Conservation (phyloP, 2,113 vertebrate species). For the Protobothrops mucrosquamatus region DNA sequence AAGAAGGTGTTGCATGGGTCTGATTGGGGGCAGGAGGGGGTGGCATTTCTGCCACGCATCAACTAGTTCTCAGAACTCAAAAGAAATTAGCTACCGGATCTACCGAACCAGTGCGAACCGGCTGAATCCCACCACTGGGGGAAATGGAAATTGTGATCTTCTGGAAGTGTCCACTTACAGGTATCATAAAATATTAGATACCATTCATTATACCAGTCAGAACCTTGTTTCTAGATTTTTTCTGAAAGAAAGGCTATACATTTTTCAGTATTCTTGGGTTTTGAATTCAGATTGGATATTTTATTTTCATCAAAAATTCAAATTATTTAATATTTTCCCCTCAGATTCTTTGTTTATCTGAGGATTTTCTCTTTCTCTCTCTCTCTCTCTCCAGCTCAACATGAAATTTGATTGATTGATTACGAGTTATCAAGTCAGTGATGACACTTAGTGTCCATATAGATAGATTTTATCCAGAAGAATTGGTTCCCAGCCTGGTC, state of each 20-base stretch:
- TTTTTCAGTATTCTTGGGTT: not conserved
- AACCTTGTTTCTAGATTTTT: not conserved
- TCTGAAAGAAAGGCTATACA: not conserved
- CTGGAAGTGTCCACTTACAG: not conserved
- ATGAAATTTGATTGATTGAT: not conserved
- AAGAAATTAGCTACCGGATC: too few species aligned
- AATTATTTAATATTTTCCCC: not conserved
- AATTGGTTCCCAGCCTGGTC: not conserved
- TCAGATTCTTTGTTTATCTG: slow-evolving; percentile 5
- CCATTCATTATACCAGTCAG: not conserved
- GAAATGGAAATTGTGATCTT: not conserved
- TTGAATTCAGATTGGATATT: not conserved
- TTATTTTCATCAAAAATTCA: not conserved
- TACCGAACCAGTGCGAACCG: too few species aligned
- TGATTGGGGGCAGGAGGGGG: too few species aligned
- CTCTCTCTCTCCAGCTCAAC: not conserved
- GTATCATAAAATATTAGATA: not conserved
- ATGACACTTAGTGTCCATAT: not conserved
- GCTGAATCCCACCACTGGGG: too few species aligned
- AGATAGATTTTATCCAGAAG: not conserved
- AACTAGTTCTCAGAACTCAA: too few species aligned
- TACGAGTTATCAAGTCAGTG: not conserved
- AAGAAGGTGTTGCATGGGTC: too few species aligned
- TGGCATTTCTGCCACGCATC: too few species aligned
- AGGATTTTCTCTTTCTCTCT: not conserved